Base-by-base conservation (phyloP, 2,888 invertebrate genomes). In the Bombylius major region DNA sequence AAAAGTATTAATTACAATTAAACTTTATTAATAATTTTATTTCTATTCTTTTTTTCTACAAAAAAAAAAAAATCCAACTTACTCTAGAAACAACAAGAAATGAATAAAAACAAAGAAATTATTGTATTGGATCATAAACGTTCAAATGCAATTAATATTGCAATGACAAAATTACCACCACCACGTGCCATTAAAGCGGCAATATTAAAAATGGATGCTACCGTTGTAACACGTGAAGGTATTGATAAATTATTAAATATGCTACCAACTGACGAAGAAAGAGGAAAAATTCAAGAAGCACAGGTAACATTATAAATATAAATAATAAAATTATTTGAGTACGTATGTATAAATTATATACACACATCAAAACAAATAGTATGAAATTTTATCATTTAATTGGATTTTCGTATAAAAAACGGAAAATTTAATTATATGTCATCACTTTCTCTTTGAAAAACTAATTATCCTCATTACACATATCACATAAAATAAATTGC, bases 91-190 rank as follows among this genome's bases (percentile, higher is more conserved):
- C 86, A 87, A 77, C 86, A 87, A 76, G 88, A 88, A 69, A 76
- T 86, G 73, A 87, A 86, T 68, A 88, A 87, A 67, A 91, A 87
- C 75, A 92, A 91, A 70, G 91, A 93, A 75, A 84, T 95, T 60
- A 89, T 96, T 56, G 96, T 99, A 47, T 77, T 99, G 73, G 95
- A 96, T 73, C 88, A 95, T 50, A 99, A 98, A 72, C 81, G 99
- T 62, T 99, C 99, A 8, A 99, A 99, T 73, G 97, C 96, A 47
- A 99, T 99, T 65, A 99, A 99, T 72, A 99, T 99, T 66, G 97
- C 97, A 14, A 90, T 99, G 87, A 99, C 98, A 32, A 98, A 97
- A 71, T 77, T 99, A 61, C 99, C 99, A 4, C 97, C 97, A 1
- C 93, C 97, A 0, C 83, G 96, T 62, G 93, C 97, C 8, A 99